These are phyloP conservation scores for Platynereis dumerilii DNA, from an alignment of 2,888 invertebrate species.

Conservation along the genomic window DNA sequence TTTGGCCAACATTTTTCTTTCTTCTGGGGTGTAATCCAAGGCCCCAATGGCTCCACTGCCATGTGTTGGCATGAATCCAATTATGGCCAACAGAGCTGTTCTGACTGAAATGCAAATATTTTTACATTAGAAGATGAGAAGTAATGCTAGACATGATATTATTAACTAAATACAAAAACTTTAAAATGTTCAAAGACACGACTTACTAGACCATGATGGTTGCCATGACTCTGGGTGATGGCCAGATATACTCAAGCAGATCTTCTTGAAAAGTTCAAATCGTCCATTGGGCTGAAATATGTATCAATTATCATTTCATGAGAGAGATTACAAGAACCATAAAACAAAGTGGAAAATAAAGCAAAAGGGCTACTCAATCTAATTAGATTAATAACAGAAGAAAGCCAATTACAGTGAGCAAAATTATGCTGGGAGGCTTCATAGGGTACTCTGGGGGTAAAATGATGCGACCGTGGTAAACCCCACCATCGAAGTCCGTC, in stretches of 20 bases:
- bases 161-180: too few relatives aligned
- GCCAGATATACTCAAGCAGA: conserved; percentile 93
- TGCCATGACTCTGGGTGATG: conserved; percentile 99
- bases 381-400: too few relatives aligned
- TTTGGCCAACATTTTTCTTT: conserved; percentile 79
- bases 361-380: too few relatives aligned
- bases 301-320: conserved; percentile 11
- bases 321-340: not conserved
- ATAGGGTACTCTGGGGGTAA: conserved; percentile 94
- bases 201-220: conserved; percentile 87
- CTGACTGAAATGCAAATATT: conserved; percentile 68
- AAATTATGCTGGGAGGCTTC: conserved; percentile 94
- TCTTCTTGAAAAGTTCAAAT: conserved; percentile 91
- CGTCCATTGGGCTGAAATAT: conserved; percentile 82
- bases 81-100: conserved; percentile 87
- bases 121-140: not conserved
- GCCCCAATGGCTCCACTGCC: conserved; percentile 90
- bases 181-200: too few relatives aligned
- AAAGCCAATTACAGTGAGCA: conserved; percentile 76
- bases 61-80: conserved; percentile 91
- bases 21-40: conserved; percentile 84
- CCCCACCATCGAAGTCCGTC: conserved; percentile 87
- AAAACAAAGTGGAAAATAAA: too few relatives aligned
- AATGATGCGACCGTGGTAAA: conserved; percentile 88
- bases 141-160: not conserved